Base-by-base conservation (phyloP, 1,140 invertebrate genomes). In the Calephelis nemesis region DNA sequence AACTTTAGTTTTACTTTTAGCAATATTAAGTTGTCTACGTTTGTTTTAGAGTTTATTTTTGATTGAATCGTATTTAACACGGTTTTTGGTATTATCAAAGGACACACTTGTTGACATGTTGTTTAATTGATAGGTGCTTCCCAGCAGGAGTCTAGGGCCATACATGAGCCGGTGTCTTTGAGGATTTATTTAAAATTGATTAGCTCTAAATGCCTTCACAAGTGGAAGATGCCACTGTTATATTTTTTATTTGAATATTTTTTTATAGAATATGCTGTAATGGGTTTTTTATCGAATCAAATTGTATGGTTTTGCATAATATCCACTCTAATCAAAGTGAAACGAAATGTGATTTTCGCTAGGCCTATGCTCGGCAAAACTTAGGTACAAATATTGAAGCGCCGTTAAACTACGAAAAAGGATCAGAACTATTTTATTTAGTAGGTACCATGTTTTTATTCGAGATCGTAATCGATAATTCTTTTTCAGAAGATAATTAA, bases 61-160 rank as follows among this genome's bases (percentile, higher is more conserved):
- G 70, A 77, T 72, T 78, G 76, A 47, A 52, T 74, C 45, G 54
- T 74, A 42, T 72, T 39, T 68, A 65, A 65, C 69, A 77, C 79
- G 78, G 83, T 79, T 76, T 78, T 73, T 83, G 70, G 76, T 69
- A 72, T 83, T 88, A 85, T 82, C 79, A 86, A 86, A 86, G 84
- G 84, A 89, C 89, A 88, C 76, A 91, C 85, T 91, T 91, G 89
- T 91, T 91, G 89, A 91, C 89, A 91, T 88, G 87, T 89, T 88
- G 84, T 91, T 88, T 91, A 91, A 91, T 91, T 91, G 89, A 91
- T 91, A 83, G 86, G 87, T 87, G 82, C 77, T 84, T 86, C 89
- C 67, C 89, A 74, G 82, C 77, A 87, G 87, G 89, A 85, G 85
- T 83, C 82, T 82, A 81, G 78, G 78, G 84, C 70, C 70, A 71